Evolutionary conservation across 2,113 vertebrate species (phyloP).

Genomic region (Crocuta crocuta): DNA sequence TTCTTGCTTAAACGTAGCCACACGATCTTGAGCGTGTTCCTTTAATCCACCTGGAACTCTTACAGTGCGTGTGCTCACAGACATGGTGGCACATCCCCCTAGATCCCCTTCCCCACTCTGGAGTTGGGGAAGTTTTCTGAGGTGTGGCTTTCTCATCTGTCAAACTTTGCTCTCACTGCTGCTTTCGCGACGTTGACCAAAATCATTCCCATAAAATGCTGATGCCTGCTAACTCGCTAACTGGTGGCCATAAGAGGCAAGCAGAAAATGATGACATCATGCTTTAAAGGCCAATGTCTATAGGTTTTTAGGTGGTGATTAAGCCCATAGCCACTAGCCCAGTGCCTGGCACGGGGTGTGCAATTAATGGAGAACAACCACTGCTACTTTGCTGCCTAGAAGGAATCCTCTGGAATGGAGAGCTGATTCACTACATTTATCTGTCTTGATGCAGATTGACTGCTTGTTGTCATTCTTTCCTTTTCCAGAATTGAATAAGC

Average conservation of each 20-base stretch:
- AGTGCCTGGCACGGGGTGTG: fast-evolving
- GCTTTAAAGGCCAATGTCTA: too few species aligned
- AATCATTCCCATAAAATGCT: not conserved
- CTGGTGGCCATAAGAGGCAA: too few species aligned
- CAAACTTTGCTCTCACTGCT: not conserved
- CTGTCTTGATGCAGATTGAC: not conserved
- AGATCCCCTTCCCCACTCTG: fast-evolving
- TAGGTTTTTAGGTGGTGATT: not conserved
- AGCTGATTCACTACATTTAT: not conserved
- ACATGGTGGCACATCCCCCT: too few species aligned
- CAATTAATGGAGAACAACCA: too few species aligned
- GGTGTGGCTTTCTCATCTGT: not conserved
- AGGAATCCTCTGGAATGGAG: not conserved
- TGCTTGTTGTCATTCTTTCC: not conserved
- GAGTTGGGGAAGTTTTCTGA: fast-evolving
- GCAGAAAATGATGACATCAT: not conserved
- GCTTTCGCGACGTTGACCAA: not conserved
- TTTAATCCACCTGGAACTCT: not conserved
- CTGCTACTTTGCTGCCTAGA: fast-evolving
- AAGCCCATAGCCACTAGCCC: too few species aligned
- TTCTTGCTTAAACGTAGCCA: not conserved
- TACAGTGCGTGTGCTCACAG: fast-evolving
- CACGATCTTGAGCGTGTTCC: not conserved
- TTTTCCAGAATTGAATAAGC: not conserved
- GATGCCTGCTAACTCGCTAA: not conserved